Percentiles rank a stretch among this genome's conserved stretches.
Evolutionary conservation across 1,140 invertebrate genomes (phyloP).

Genomic region (Drosophila ironensis): DNA sequence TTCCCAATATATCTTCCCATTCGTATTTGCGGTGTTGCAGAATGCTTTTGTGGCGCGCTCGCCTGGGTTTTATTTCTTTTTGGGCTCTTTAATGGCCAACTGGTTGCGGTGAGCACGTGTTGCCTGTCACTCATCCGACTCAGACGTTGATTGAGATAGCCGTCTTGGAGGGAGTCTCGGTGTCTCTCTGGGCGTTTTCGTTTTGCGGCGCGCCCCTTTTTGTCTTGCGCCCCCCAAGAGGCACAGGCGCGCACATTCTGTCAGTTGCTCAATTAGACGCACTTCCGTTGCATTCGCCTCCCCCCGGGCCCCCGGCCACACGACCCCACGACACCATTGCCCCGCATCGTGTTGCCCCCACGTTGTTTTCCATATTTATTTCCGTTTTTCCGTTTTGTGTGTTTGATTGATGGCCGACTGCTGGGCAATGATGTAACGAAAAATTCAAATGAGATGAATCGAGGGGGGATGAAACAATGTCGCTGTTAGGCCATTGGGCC

Average conservation of each 20-base stretch:
- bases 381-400: conserved; percentile 77
- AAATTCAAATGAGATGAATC: conserved; percentile 27
- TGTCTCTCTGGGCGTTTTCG: conserved; percentile 11
- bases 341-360: not conserved
- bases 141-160: conserved; percentile 49
- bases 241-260: conserved; percentile 59
- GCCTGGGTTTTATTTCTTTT: conserved; percentile 6
- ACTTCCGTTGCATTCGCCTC: conserved; percentile 58
- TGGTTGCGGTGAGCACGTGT: conserved; percentile 43
- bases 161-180: conserved; percentile 6
- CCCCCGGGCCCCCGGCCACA: too few relatives aligned
- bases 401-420: conserved; percentile 72
- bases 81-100: conserved; percentile 36
- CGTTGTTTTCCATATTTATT: conserved; percentile 61
- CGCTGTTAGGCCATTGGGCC: not conserved
- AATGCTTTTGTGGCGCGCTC: not conserved
- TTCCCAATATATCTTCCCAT: not conserved
- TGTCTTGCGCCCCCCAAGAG: not conserved
- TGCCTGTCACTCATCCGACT: conserved; percentile 40
- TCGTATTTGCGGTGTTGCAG: not conserved
- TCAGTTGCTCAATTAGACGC: conserved; percentile 77
- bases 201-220: conserved; percentile 30
- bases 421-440: conserved; percentile 46
- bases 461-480: conserved; percentile 6
- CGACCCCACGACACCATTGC: not conserved